Conservation (phyloP, 2,888 invertebrate species). For the Xanthia icteritia region DNA sequence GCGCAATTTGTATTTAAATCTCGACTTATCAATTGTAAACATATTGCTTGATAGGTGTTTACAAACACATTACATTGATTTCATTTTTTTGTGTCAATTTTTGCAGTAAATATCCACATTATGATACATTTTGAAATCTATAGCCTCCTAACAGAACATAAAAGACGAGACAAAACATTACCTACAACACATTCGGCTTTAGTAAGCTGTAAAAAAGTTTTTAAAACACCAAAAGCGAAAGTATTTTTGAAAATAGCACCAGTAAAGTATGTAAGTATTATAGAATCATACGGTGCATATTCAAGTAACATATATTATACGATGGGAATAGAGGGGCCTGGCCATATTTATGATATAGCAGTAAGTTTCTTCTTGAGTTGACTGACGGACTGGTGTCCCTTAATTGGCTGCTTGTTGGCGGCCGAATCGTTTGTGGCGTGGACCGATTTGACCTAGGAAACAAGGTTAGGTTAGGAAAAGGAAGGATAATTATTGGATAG, state of each 20-base stretch:
- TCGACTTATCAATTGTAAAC: slow-evolving; percentile 40
- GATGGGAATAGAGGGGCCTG: background rate
- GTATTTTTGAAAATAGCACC: slow-evolving; percentile 3
- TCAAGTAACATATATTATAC: slow-evolving; percentile 35
- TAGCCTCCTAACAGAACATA: slow-evolving; percentile 4
- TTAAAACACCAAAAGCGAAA: background rate
- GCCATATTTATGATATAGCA: slow-evolving; percentile 73
- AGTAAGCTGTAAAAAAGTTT: slow-evolving; percentile 12
- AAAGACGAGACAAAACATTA: slow-evolving; percentile 26
- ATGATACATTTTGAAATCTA: slow-evolving; percentile 23
- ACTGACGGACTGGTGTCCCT: slow-evolving; percentile 83
- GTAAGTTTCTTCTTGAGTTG: slow-evolving; percentile 85
- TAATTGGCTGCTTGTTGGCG: slow-evolving; percentile 80
- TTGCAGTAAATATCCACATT: slow-evolving; percentile 5
- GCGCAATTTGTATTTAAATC: slow-evolving; percentile 34
- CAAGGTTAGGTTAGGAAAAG: slow-evolving; percentile 47
- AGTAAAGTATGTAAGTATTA: background rate
- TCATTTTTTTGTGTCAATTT: slow-evolving; percentile 17
- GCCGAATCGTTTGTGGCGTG: slow-evolving; percentile 88
- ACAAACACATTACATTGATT: slow-evolving; percentile 34
- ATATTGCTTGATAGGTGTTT: slow-evolving; percentile 16
- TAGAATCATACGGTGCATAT: slow-evolving; percentile 47
- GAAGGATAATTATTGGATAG: slow-evolving; percentile 9
- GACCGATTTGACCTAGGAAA: slow-evolving; percentile 80
- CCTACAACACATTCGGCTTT: background rate